Conservation (phyloP, 2,113 vertebrate genomes). For the Ameiurus melas region DNA sequence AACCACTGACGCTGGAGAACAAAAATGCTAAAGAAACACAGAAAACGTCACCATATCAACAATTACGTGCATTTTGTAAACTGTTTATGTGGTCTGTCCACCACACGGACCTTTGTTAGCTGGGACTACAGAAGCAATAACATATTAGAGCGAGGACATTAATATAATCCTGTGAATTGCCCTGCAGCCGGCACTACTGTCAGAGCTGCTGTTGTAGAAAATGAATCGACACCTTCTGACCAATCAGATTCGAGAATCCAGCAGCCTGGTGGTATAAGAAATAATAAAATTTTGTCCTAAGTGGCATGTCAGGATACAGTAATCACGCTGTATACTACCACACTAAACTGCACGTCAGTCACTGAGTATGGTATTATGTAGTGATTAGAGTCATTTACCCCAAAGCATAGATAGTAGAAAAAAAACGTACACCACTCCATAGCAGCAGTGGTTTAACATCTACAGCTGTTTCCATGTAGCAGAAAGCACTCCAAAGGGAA, state of each 20-base stretch:
- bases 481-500: background rate
- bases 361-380: background rate
- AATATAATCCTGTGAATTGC: background rate
- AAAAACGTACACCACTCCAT: background rate
- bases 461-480: background rate
- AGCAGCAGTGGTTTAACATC: background rate
- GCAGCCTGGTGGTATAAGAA: background rate
- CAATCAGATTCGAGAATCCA: background rate
- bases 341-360: background rate
- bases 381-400: background rate
- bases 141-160: background rate
- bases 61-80: background rate
- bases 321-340: background rate
- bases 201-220: background rate
- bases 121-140: background rate
- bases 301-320: background rate
- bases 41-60: background rate
- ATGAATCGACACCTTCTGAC: background rate
- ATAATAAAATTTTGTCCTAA: background rate
- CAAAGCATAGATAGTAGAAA: background rate
- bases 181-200: background rate
- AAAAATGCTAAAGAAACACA: background rate
- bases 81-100: background rate
- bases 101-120: background rate
- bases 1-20: background rate